Conservation (phyloP, 2,797 vertebrate species). For the Enteromius paludinosus region DNA sequence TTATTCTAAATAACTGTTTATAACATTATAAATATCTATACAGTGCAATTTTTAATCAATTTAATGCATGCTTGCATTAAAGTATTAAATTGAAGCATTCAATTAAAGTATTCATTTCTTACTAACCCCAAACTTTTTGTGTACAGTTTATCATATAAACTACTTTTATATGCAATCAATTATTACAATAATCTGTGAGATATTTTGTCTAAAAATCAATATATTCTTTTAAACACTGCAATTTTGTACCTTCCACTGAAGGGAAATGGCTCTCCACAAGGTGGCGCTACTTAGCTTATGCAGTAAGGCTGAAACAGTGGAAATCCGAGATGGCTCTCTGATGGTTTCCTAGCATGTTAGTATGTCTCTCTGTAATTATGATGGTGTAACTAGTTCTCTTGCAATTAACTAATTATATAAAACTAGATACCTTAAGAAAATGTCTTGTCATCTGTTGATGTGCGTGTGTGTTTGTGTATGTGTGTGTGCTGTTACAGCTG, state of each 20-base stretch:
- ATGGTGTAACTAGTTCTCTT: background rate
- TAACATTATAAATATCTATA: background rate
- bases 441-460: background rate
- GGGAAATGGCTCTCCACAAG: constrained; percentile 57
- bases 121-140: background rate
- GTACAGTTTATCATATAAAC: background rate
- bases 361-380: constrained; percentile 40
- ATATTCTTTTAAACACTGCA: background rate
- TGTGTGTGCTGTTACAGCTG: constrained; percentile 50
- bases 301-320: background rate
- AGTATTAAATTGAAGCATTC: background rate
- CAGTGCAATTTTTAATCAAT: background rate
- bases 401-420: constrained; percentile 26
- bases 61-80: background rate
- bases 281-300: constrained; percentile 53
- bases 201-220: background rate
- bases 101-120: background rate
- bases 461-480: background rate
- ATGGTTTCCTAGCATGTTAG: constrained; percentile 23
- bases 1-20: background rate
- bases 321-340: constrained; percentile 15
- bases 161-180: background rate
- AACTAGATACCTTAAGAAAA: constrained; percentile 11
- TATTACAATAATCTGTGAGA: background rate
- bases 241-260: background rate